phyloP scores from a whole-genome alignment of 2,113 vertebrate genomes.

The Oryctolagus cuniculus region DNA sequence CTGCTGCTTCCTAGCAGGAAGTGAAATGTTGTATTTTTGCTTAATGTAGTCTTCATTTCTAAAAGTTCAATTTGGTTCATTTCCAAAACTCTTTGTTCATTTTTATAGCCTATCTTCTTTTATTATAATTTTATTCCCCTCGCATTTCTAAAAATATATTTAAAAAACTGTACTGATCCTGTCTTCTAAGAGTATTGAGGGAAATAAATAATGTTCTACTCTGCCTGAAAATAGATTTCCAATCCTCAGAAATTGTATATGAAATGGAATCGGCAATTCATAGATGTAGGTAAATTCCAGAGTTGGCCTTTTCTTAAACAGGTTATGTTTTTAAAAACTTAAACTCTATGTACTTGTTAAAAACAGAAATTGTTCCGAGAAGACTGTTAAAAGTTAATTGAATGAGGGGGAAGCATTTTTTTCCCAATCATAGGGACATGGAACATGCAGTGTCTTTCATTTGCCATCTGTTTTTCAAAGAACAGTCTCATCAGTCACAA shows the following conservation, averaged over 20 bases:
- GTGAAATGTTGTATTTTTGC: not conserved
- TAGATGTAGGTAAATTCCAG: not conserved
- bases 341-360: not conserved
- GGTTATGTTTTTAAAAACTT: constrained; percentile 20
- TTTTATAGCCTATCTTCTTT: not conserved
- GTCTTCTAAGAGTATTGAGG: not conserved
- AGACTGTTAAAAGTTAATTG: not conserved
- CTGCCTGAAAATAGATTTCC: not conserved
- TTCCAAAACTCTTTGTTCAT: not conserved
- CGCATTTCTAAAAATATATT: not conserved
- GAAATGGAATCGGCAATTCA: not conserved
- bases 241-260: not conserved
- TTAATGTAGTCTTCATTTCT: not conserved
- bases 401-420: not conserved
- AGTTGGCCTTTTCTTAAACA: constrained; percentile 18
- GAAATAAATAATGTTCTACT: not conserved
- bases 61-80: not conserved
- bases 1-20: not conserved
- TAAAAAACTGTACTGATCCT: not conserved
- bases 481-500: not conserved
- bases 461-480: not conserved
- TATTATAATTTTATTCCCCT: not conserved
- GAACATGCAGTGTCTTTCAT: not conserved
- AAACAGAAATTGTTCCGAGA: not conserved
- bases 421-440: not conserved